These are phyloP conservation scores for Palythoa heliodiscus DNA, from an alignment of 92 coral and sea anemone species.

Conservation along the genomic window DNA sequence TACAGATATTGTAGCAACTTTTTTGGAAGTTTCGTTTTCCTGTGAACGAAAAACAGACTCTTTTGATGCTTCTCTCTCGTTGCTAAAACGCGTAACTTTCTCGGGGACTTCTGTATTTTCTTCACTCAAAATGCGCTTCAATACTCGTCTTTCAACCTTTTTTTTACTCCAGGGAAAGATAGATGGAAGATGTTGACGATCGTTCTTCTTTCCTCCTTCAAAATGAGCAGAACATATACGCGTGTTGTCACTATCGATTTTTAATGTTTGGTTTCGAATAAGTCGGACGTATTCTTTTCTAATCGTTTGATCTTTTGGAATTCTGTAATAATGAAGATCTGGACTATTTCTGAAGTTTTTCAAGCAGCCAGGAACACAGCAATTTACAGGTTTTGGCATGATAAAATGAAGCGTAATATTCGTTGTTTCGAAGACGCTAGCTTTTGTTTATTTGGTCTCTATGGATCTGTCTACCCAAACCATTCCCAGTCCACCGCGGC, in stretches of 20 bases:
- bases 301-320: constrained; percentile 2
- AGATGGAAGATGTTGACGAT: constrained; percentile 3
- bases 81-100: not conserved
- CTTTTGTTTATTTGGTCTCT: not conserved
- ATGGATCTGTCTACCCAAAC: not conserved
- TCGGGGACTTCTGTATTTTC: constrained; percentile 4
- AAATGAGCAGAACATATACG: not conserved
- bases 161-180: constrained; percentile 3
- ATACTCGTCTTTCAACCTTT: constrained; percentile 6
- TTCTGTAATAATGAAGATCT: constrained; percentile 4
- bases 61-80: not conserved
- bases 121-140: not conserved
- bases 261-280: not conserved
- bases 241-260: not conserved
- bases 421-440: not conserved
- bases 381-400: not conserved
- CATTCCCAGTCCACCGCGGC: not conserved
- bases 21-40: constrained; percentile 2
- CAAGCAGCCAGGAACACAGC: not conserved
- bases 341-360: not conserved
- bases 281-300: constrained; percentile 3
- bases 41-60: not conserved
- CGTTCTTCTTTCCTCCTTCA: constrained; percentile 7
- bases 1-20: not conserved
- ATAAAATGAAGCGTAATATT: not conserved